Conservation (phyloP, 2,113 vertebrate genomes). For the Myanophis thanlyinensis region DNA sequence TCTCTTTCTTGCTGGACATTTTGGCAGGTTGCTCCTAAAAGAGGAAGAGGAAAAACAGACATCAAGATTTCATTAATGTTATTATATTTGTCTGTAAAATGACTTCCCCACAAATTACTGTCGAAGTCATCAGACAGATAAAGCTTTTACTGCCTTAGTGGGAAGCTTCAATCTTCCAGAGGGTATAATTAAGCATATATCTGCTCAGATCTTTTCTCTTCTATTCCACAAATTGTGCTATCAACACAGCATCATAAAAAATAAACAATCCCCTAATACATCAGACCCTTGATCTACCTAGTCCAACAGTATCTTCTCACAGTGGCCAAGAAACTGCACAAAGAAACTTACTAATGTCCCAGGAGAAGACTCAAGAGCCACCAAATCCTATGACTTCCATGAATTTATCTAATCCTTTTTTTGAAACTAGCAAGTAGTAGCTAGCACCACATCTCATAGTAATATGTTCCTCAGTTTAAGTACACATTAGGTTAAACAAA, state of each 20-base stretch:
- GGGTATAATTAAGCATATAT: not conserved
- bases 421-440: not conserved
- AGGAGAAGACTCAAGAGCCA: not conserved
- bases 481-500: not conserved
- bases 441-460: not conserved
- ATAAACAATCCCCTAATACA: not conserved
- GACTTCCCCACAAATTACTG: accelerated
- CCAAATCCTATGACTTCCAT: not conserved
- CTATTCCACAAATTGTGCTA: not conserved
- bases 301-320: not conserved
- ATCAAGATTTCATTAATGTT: not conserved
- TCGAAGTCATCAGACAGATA: not conserved
- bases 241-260: not conserved
- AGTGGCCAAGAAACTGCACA: not conserved
- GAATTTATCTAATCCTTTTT: not conserved
- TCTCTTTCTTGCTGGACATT: conserved; percentile 83
- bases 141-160: not conserved
- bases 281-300: not conserved
- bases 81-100: accelerated
- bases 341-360: not conserved
- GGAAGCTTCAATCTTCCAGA: not conserved
- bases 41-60: not conserved
- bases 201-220: not conserved
- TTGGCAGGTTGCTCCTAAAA: conserved; percentile 49
- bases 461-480: not conserved